Base-by-base conservation (phyloP, 2,113 vertebrate genomes). In the Vombatus ursinus region DNA sequence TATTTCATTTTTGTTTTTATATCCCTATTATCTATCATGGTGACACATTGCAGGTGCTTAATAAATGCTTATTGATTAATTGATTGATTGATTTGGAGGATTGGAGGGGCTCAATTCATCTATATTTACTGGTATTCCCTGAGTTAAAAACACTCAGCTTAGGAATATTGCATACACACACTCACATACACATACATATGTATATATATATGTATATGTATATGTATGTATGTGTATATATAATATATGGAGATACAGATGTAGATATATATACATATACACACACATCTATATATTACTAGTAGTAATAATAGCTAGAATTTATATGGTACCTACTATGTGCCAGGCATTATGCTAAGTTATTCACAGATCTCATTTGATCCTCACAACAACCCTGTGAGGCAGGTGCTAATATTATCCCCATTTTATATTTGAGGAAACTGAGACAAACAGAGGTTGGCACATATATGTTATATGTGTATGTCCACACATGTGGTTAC, bases 61-160 rank as follows among this genome's bases (percentile, higher is more conserved):
- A 68, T 31, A 68, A 37, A 68, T 68, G 57, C 11, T 37, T 49
- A 49, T 49, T 49, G 1, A 68, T 68, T 12, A 31, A 68, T 37
- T 37, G 57, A 28, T 57, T 54, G 54, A 52, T 89, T 50, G 89
- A 53, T 89, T 37, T 51, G 48, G 9, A 53, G 44, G 50, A 10
- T 50, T 50, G 47, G 3, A 5, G 0, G 31, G 0, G 91, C 31
- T 16, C 0, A 25, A 3, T 9, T 19, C 52, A 2, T 53, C 16
- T 2, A 12, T 1, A 0, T 11, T 16, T 37, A 50, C 3, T 3
- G 37, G 12, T 26, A 14, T 91, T 22, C 7, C 23, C 0, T 0
- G 2, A 54, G 48, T 50, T 53, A 54, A 10, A 91, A 84, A 90
- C 51, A 49, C 61, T 25, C 31, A 26, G 14, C 48, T 68, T 68